Evolutionary conservation across 2,113 vertebrate species (phyloP), one percentile per base, ranked within the genome.

Genomic region (Chloebia gouldiae): DNA sequence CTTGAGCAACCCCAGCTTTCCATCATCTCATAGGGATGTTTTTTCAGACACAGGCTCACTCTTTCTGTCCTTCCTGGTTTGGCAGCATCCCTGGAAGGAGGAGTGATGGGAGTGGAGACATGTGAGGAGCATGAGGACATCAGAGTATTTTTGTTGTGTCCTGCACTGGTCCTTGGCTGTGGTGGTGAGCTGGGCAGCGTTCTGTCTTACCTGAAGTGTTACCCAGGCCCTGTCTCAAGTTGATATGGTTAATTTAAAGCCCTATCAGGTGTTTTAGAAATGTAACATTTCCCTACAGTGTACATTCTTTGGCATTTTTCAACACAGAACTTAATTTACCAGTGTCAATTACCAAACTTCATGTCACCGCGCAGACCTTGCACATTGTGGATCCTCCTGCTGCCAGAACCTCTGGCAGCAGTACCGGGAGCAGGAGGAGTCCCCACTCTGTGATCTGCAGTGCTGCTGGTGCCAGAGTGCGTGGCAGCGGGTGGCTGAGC

Each of bases 61-160:
- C 33, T 39, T 7, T 10, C 30, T 60, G 33, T 24, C 61, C 39
- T 70, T 42, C 50, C 51, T 50, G 13, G 31, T 33, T 54, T 39
- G 35, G 35, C 44, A n/a, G 15, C 14, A 19, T 49, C 76, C 28
- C 30, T 18, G 70, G n/a, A 45, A 61, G 24, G 7, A 23, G 65
- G 25, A 28, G 40, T 27, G 35, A 11, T 37, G 2, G 1, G 0
- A 5, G 11, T n/a, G 23, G 25, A 70, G 60, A 45, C 17, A 1
- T 0, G 2, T 24, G 60, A 11, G 0, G 2, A 31, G 42, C n/a
- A 3, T 0, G 4, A 78, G 59, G 31, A 13, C 77, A 35, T 42
- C 51, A 7, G 50, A 17, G 3, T 27, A 7, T 63, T 73, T 49
- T 22, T 39, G 31, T 19, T 61, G 21, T 2, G 57, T 37, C 33